Percentiles rank a stretch among this genome's conserved stretches.
phyloP scores from a whole-genome alignment of 2,888 invertebrate genomes.

The Trypoxylon attenuatum region DNA sequence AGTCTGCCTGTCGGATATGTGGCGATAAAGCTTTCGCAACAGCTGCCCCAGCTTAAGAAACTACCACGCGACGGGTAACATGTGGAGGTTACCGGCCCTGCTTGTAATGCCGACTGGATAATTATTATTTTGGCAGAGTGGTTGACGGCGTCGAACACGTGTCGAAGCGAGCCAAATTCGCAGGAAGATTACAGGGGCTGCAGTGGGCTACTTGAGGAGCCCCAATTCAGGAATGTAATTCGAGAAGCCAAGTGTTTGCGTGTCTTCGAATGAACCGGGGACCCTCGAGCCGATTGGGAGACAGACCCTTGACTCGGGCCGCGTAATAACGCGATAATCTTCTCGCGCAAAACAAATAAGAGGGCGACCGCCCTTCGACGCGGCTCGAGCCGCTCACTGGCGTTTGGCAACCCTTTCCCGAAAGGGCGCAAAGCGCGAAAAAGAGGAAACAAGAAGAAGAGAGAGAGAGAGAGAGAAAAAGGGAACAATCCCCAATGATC shows the following conservation, averaged over 20 bases:
- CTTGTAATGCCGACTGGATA: no score
- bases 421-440: background rate
- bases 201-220: constrained; percentile 28
- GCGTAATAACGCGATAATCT: constrained; percentile 73
- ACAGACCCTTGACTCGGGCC: constrained; percentile 63
- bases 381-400: constrained; percentile 41
- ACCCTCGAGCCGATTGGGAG: constrained; percentile 36
- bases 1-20: no score
- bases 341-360: constrained; percentile 71
- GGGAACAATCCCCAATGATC: constrained; percentile 67
- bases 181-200: constrained; percentile 28
- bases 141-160: constrained; percentile 22
- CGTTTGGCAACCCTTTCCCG: constrained; percentile 68
- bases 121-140: constrained; percentile 11
- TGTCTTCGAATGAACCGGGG: constrained; percentile 40
- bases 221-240: constrained; percentile 64
- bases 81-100: no score
- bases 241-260: constrained; percentile 61
- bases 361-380: constrained; percentile 29
- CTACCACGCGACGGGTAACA: no score
- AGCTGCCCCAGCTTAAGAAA: background rate
- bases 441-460: no score
- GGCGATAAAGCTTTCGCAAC: no score
- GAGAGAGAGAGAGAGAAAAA: constrained; percentile 20
- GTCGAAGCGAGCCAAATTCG: constrained; percentile 18